Evolutionary conservation across 2,888 invertebrate genomes (phyloP).

Genomic region (Spicauda simplicius): DNA sequence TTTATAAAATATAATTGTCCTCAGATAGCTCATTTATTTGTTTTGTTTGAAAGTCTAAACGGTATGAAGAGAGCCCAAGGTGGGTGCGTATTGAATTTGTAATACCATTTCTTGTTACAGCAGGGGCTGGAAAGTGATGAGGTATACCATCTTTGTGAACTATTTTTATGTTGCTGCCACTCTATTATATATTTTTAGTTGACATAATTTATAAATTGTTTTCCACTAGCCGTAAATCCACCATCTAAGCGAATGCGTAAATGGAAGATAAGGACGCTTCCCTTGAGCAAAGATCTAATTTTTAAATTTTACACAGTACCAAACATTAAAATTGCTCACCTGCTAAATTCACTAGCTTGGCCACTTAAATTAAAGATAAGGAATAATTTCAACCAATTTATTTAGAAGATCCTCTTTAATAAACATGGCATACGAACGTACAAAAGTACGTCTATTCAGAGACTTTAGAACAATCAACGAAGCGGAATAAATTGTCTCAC

Average conservation of each 20-base stretch:
- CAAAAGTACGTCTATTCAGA: background rate
- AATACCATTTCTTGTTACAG: slow-evolving; percentile 89
- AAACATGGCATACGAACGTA: background rate
- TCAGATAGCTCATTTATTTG: slow-evolving; percentile 40
- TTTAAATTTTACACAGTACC: slow-evolving; percentile 66
- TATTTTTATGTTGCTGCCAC: slow-evolving; percentile 84
- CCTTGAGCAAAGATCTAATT: slow-evolving; percentile 74
- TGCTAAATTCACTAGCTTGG: slow-evolving; percentile 71
- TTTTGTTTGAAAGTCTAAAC: slow-evolving; percentile 49
- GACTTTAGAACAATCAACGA: background rate
- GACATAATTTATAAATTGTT: slow-evolving; percentile 78
- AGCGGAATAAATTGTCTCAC: background rate
- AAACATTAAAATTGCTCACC: slow-evolving; percentile 66
- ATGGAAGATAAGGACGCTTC: slow-evolving; percentile 83
- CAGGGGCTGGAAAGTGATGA: slow-evolving; percentile 97
- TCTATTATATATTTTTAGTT: slow-evolving; percentile 81
- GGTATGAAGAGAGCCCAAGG: slow-evolving; percentile 77
- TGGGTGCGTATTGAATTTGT: slow-evolving; percentile 85
- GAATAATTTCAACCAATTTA: background rate
- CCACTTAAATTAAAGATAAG: slow-evolving; percentile 39
- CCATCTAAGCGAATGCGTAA: slow-evolving; percentile 73
- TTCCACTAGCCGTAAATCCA: slow-evolving; percentile 80
- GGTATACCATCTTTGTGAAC: slow-evolving; percentile 88
- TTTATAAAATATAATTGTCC: slow-evolving; percentile 29
- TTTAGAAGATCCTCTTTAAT: background rate